A percentile compares a stretch with the other conserved stretches of the same genome.
phyloP scores from a whole-genome alignment of 2,888 invertebrate species.

The Catocala sponsa region DNA sequence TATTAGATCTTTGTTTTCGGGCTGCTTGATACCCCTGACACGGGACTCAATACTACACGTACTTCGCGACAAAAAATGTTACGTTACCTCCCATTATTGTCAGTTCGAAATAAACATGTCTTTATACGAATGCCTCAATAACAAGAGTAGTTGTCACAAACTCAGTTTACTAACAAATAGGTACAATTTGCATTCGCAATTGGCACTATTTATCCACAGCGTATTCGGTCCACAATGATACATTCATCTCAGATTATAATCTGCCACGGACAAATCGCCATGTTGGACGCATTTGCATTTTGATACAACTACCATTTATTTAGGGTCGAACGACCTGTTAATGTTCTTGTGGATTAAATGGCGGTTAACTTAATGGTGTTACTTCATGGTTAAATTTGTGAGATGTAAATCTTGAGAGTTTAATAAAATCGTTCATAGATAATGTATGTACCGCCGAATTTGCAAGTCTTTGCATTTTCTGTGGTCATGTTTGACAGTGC shows the following conservation, averaged over 20 bases:
- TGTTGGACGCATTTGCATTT: conserved; percentile 58
- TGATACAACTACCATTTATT: conserved; percentile 49
- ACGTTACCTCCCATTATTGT: too few relatives aligned
- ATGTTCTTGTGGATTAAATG: conserved; percentile 14
- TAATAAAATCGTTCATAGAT: too few relatives aligned
- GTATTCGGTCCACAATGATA: conserved; percentile 64
- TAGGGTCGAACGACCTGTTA: conserved; percentile 40
- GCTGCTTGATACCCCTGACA: too few relatives aligned
- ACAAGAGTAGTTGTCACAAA: conserved; percentile 35
- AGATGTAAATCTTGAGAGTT: too few relatives aligned
- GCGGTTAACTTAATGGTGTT: conserved; percentile 5
- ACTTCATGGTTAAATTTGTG: not conserved
- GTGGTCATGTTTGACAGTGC: too few relatives aligned
- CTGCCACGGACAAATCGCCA: conserved; percentile 74
- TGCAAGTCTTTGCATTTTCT: too few relatives aligned
- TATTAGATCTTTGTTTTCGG: too few relatives aligned
- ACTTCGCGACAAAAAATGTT: too few relatives aligned
- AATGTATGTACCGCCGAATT: too few relatives aligned
- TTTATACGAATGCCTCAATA: not conserved
- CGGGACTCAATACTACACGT: too few relatives aligned
- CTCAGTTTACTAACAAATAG: conserved; percentile 59
- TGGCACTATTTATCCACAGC: conserved; percentile 60
- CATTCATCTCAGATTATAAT: conserved; percentile 78
- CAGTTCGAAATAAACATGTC: too few relatives aligned
- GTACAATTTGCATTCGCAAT: conserved; percentile 58